Evolutionary conservation across 2,888 invertebrate species (phyloP).

Genomic region (Drosophila neonasuta): DNA sequence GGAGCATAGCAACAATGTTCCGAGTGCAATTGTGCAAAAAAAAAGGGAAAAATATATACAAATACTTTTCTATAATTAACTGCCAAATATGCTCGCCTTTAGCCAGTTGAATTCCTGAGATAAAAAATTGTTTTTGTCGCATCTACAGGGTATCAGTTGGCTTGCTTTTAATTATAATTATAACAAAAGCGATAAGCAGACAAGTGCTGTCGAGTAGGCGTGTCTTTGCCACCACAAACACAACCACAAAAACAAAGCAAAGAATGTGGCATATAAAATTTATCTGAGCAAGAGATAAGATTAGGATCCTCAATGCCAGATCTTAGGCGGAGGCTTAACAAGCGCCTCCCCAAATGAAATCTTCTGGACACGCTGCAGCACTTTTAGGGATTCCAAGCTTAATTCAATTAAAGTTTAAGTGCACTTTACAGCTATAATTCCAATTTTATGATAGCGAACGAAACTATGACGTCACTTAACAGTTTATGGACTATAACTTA

Average conservation of each 20-base stretch:
- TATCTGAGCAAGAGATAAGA: slow-evolving; percentile 39
- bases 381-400: slow-evolving; percentile 1
- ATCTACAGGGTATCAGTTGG: slow-evolving; percentile 6
- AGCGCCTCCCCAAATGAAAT: slow-evolving; percentile 1
- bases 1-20: not conserved
- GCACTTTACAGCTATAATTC: not conserved
- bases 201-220: slow-evolving; percentile 43
- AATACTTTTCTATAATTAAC: not conserved
- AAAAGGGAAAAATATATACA: not conserved
- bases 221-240: slow-evolving; percentile 30
- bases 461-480: not conserved
- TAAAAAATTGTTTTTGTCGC: not conserved
- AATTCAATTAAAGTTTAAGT: not conserved
- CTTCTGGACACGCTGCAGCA: not conserved
- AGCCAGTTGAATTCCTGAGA: not conserved
- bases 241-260: too few relatives aligned
- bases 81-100: not conserved
- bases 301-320: slow-evolving; percentile 35
- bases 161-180: slow-evolving; percentile 7
- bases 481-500: not conserved
- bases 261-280: slow-evolving; percentile 30
- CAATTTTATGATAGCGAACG: not conserved
- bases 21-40: not conserved
- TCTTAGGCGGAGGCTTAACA: slow-evolving; percentile 15
- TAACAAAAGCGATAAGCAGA: slow-evolving; percentile 33